phyloP scores from a whole-genome alignment of 2,797 vertebrate genomes.

The Hippopotamyrus pictus region DNA sequence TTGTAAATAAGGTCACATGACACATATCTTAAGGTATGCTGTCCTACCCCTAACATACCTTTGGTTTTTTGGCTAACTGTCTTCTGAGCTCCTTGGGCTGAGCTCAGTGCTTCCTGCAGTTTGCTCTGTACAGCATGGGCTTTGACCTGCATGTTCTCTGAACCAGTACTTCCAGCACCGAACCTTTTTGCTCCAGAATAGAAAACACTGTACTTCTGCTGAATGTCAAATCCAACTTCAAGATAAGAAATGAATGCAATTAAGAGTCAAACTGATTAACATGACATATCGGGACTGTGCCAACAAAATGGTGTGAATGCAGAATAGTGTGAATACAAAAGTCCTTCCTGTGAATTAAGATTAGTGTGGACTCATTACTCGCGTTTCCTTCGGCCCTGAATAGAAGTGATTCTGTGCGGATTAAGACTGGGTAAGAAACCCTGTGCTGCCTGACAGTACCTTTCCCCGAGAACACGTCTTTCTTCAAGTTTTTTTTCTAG shows the following conservation, averaged over 20 bases:
- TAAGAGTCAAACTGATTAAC: background rate
- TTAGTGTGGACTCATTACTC: slow-evolving; percentile 26
- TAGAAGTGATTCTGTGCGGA: background rate
- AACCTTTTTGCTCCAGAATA: slow-evolving; percentile 60
- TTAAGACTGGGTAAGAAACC: background rate
- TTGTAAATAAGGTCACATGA: background rate
- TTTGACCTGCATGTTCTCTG: slow-evolving; percentile 22
- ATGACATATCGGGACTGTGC: background rate
- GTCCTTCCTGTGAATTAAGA: background rate
- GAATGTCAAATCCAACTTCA: slow-evolving; percentile 86
- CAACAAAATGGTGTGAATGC: background rate
- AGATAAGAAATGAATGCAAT: slow-evolving; percentile 20
- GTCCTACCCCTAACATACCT: slow-evolving; percentile 1
- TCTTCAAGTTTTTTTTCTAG: background rate
- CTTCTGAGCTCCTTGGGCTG: slow-evolving; percentile 23
- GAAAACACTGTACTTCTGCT: slow-evolving; percentile 68
- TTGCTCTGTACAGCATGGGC: slow-evolving; percentile 16
- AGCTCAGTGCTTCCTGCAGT: slow-evolving; percentile 15
- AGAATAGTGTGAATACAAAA: background rate
- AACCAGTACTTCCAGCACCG: slow-evolving; percentile 40
- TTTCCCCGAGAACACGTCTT: background rate
- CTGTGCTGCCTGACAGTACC: background rate
- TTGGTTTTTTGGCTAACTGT: slow-evolving; percentile 18
- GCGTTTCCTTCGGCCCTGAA: slow-evolving; percentile 1
- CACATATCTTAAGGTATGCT: background rate